Evolutionary conservation across 2,888 invertebrate species (phyloP).

Genomic region (Mythimna ferrago): DNA sequence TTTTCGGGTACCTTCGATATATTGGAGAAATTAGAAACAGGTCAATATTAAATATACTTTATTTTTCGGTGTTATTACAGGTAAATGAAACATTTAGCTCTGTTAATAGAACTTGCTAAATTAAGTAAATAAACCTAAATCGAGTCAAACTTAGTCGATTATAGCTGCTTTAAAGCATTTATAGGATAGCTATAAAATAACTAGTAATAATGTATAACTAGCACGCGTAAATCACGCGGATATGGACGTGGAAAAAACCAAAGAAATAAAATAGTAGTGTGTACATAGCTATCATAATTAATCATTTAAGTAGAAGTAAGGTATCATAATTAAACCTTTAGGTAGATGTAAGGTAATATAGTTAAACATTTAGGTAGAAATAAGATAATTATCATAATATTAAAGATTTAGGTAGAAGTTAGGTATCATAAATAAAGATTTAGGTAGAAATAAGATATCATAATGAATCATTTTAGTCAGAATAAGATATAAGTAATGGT

Average conservation of each 20-base stretch:
- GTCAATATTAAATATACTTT: no score
- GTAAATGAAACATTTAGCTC: not conserved
- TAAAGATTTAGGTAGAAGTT: not conserved
- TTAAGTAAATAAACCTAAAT: not conserved
- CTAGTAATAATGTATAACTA: constrained; percentile 14
- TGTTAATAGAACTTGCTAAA: not conserved
- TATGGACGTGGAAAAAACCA: constrained; percentile 28
- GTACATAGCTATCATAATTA: constrained; percentile 32
- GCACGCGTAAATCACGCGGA: constrained; percentile 1
- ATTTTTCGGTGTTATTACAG: not conserved
- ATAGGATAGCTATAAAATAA: constrained; percentile 4
- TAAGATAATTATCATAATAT: not conserved
- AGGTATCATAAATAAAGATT: no score
- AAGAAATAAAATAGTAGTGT: constrained; percentile 50
- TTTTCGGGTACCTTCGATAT: no score
- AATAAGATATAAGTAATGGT: not conserved
- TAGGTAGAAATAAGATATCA: not conserved
- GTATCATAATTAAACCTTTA: constrained; percentile 3
- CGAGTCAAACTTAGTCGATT: not conserved
- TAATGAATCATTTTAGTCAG: not conserved
- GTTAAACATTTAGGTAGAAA: not conserved
- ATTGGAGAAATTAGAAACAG: no score
- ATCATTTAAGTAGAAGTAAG: not conserved
- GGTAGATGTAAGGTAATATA: not conserved
- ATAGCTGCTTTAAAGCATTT: constrained; percentile 1